Evolutionary conservation across 2,888 invertebrate genomes (phyloP), one percentile per base, ranked within the genome.

Genomic region (Cephus rjabovi): DNA sequence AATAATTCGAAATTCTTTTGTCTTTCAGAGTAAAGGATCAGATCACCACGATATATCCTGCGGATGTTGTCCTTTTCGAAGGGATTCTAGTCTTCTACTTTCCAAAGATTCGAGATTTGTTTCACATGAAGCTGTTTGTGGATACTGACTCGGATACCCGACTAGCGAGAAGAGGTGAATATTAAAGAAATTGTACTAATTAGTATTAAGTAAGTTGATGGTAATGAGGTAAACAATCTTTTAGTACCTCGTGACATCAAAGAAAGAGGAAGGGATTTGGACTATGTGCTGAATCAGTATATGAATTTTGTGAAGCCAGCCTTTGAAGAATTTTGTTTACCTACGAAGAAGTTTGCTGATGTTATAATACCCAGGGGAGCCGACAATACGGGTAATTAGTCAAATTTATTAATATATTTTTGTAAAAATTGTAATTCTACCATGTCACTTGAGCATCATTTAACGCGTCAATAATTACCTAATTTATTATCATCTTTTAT

Each of bases 281-380:
- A 99, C 88, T 96, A 97, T 86, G 98, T 99, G 12, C 94, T 99
- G 40, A 96, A 96, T 89, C 99, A 99, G 91, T 99, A 99, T 92
- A 98, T 98, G 95, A 97, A 96, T 88, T 98, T 96, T 91, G 99
- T 99, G 3, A 99, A 99, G 92, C 99, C 99, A n/a, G 99, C 99
- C 3, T 99, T 99, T 92, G 99, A 99, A 91, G 99, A 99, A 92
- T 99, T 99, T 93, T 99, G 99, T 91, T 94, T 98, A 85, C 99
- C 99, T 82, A 99, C 99, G 1, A 99, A 99, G 93, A 99, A 99
- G 92, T 99, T 99, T 93, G 99, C 99, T 77, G 99, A 99, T 93
- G 98, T 99, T 76, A 99, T 99, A 89, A 99, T 99, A 91, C 99
- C 99, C 0, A 94, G 99, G 85, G 99, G 99, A 81, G 99, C 99